Conservation (phyloP, 37 sponge, comb jelly and placozoan genomes). For the Hexactinellida sp. region DNA sequence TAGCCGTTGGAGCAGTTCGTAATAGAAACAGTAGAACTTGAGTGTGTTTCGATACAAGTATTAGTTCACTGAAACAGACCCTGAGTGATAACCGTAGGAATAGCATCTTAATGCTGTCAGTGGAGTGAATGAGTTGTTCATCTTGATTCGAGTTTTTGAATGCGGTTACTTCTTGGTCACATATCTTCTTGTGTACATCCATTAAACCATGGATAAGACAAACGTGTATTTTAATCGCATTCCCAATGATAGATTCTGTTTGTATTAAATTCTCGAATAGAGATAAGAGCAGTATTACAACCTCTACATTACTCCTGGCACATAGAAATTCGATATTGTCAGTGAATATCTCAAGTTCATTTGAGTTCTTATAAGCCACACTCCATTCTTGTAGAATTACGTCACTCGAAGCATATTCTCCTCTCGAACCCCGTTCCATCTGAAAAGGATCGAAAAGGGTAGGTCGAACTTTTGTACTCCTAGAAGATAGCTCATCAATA, state of each 20-base stretch:
- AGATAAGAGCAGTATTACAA: not conserved
- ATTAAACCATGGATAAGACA: not conserved
- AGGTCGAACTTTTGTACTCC: not conserved
- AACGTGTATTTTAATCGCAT: not conserved
- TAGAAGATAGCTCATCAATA: not conserved
- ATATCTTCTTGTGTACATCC: slow-evolving; percentile 1
- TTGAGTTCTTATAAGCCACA: not conserved
- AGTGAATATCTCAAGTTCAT: not conserved
- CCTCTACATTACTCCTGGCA: not conserved
- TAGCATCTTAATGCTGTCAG: not conserved
- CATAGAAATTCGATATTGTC: not conserved
- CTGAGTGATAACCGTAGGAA: not conserved
- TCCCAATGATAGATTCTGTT: not conserved
- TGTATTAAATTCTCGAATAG: slow-evolving; percentile 1
- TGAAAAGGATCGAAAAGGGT: not conserved
- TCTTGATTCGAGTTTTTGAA: not conserved
- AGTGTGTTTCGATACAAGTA: slow-evolving; percentile 2
- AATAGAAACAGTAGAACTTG: not conserved
- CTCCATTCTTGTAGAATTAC: not conserved
- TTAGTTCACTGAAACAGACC: not conserved
- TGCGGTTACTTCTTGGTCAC: not conserved
- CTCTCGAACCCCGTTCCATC: not conserved
- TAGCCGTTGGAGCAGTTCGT: not conserved
- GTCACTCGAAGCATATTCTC: not conserved
- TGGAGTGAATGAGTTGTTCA: not conserved